Base-by-base conservation (phyloP, 2,888 invertebrate genomes). In the Spicauda simplicius region DNA sequence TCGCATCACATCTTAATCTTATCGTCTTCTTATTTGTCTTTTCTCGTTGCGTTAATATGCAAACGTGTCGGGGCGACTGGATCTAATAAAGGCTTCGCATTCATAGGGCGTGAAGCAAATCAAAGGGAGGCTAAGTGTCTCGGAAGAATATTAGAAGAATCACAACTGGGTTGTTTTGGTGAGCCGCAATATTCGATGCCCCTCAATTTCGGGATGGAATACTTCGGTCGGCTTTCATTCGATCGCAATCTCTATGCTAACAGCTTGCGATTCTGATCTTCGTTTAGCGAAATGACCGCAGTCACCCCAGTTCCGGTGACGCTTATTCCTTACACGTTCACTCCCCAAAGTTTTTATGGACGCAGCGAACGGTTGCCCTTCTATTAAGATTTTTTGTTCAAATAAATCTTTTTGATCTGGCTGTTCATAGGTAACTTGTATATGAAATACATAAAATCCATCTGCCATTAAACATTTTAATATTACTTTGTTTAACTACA, bases 211-310 rank as follows among this genome's bases (percentile, higher is more conserved):
- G 83, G 88, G 90, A 91, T 90, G 89, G 90, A 91, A 88, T 91
- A 88, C 90, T 88, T 85, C 80, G 86, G 86, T 84, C 84, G 87
- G 89, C 88, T 87, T 88, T 87, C 90, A 89, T 89, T 91, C 90
- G 91, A 91, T 93, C 86, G 88, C 92, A 91, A 93, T 93, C 91
- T 93, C 92, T 93, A 93, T 93, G 92, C 93, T 92, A 93, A 92
- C 90, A 91, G 92, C 90, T 87, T 88, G 88, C 91, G 93, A 93
- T 93, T 93, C 90, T 89, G 92, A 93, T 93, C 93, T 93, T 92
- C 93, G 92, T 92, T 93, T 93, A 92, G 91, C 92, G 90, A 81
- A 93, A 93, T 93, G 93, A 93, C 93, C 93, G 90, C 93, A 91
- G 91, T 84, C 91, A 87, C 91, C 89, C 87, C 86, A 79, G 81